Base-by-base conservation (phyloP, 2,888 invertebrate genomes). In the Drosophila atroscutellata region DNA sequence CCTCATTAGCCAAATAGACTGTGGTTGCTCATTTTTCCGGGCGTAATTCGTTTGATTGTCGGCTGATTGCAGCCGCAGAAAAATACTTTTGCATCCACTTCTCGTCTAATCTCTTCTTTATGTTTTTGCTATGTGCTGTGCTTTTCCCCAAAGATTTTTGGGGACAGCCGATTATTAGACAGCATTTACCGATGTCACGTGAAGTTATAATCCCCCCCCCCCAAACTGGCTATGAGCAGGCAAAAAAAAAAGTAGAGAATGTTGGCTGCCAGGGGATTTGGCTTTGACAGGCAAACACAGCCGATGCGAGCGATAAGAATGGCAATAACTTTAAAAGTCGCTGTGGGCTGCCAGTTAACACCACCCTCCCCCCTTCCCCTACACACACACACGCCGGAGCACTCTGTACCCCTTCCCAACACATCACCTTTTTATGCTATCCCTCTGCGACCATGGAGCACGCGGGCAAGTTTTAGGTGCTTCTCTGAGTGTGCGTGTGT, bases 251-350 rank as follows among this genome's bases (percentile, higher is more conserved):
- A 9, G 8, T 6, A 3, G 24, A 36, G 34, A 26, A 47, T 55
- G 26, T 51, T 32, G 45, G 50, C 67, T 75, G 83, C 83, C 82
- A 60, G 42, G 86, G 86, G 86, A 84, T 77, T 81, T 74, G 78
- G 67, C 62, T 74, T 74, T 75, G 79, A 77, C 81, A 79, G 58
- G 79, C 69, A 37, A 64, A 72, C 76, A 57, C 65, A 54, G 62
- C 47, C 66, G 81, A 72, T 77, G 72, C 64, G 65, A 77, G 50
- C 59, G 83, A 83, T 83, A 83, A 83, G 86, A 65, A 72, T 57
- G 83, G 88, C 88, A 84, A 84, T 84, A 84, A 87, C 88, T 84
- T 84, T 84, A 75, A 75, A 85, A 87, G 88, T 77, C 80, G 86
- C 83, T 85, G 80, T 70, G 68, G 86, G 83, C 83, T 67, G 63